phyloP scores from a whole-genome alignment of 2,797 vertebrate species.

The Spatula versicolor region DNA sequence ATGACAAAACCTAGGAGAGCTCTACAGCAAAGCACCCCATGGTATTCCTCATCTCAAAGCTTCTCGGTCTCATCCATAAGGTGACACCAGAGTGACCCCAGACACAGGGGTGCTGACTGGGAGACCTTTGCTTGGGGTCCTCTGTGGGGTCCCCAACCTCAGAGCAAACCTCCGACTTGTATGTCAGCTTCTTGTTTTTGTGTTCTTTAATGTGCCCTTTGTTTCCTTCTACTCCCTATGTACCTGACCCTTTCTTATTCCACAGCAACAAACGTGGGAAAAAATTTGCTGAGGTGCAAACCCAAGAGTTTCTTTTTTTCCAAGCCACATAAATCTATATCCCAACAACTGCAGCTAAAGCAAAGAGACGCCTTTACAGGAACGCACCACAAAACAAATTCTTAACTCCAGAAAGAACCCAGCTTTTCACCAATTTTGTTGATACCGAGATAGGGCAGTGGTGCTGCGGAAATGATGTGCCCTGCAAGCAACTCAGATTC shows the following conservation, averaged over 20 bases:
- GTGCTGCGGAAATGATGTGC: neutral
- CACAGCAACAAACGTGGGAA: neutral
- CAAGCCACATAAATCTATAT: neutral
- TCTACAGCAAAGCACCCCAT: neutral
- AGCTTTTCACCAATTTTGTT: neutral
- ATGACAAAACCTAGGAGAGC: neutral
- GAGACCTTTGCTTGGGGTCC: neutral
- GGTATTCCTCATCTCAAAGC: neutral
- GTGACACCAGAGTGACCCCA: too few species aligned
- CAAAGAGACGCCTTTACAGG: neutral
- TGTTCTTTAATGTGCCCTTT: neutral
- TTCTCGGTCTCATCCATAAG: rapidly evolving
- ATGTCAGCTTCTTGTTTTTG: neutral
- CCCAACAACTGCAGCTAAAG: neutral
- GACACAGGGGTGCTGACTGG: neutral
- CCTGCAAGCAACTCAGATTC: neutral
- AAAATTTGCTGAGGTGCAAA: neutral
- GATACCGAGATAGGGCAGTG: neutral
- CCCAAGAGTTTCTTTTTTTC: neutral
- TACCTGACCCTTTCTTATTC: neutral
- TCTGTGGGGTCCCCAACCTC: neutral
- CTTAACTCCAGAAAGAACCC: neutral
- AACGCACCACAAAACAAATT: neutral
- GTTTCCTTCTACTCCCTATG: neutral
- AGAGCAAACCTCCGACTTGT: neutral